Evolutionary conservation across 2,888 invertebrate species (phyloP), one percentile per base, ranked within the genome.

Genomic region (Parnassius orleans): DNA sequence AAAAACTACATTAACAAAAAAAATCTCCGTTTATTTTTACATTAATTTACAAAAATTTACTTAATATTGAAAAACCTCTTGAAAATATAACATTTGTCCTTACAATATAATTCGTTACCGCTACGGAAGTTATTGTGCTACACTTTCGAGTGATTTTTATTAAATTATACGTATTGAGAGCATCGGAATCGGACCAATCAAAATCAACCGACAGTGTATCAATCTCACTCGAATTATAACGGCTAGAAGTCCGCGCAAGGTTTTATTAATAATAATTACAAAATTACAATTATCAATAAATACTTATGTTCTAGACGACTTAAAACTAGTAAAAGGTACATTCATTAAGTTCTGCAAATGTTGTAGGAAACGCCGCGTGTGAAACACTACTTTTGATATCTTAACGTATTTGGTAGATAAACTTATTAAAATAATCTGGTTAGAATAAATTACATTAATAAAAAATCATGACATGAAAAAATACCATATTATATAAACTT

Each of bases 21-120:
- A 75, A 89, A 87, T 88, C 84, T 87, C 87, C 80, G 76, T 91
- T 91, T 89, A 90, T 90, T 91, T 63, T 90, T 90, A 91, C 91
- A 90, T 88, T 87, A 90, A 84, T 91, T 90, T 90, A 90, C 90
- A 91, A 74, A 48, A 74, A 84, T 77, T 79, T 78, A 86, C 81
- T 85, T 85, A 33, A 85, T 74, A 72, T 77, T 80, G 76, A 81
- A 80, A 83, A 87, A 84, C 82, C 79, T 84, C 81, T 86, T 78
- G 81, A 56, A 83, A 78, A 84, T 83, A 84, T 87, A 88, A 88
- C 87, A 86, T 87, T 84, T 81, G 79, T 80, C 81, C 73, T 72
- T 77, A 80, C 74, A 75, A 73, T 61, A 57, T 63, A 64, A 60
- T 64, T 64, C 60, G 60, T 57, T 60, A 64, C 48, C 51, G 53